These are phyloP conservation scores for Drosophila pallidifrons DNA, from an alignment of 1,140 invertebrate genomes.

Conservation along the genomic window DNA sequence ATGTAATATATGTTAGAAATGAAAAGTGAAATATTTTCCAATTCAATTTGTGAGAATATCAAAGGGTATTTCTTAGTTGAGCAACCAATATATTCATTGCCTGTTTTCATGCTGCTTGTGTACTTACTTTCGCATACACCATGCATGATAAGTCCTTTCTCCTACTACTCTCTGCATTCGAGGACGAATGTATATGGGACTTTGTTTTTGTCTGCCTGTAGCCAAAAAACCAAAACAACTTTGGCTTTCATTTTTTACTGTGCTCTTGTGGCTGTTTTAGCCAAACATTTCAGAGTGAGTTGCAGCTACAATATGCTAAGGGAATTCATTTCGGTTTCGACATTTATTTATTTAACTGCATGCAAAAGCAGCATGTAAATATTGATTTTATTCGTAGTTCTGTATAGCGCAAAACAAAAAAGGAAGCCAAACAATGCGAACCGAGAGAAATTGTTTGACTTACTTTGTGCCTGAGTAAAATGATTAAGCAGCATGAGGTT, in stretches of 20 bases:
- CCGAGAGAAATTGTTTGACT: slow-evolving; percentile 16
- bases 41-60: not conserved
- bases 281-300: slow-evolving; percentile 42
- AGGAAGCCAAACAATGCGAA: slow-evolving; percentile 23
- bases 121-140: slow-evolving; percentile 68
- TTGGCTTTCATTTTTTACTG: slow-evolving; percentile 30
- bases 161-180: slow-evolving; percentile 7
- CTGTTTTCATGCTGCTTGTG: slow-evolving; percentile 41
- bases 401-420: not conserved
- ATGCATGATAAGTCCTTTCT: slow-evolving; percentile 40
- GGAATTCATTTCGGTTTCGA: slow-evolving; percentile 52
- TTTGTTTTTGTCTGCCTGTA: slow-evolving; percentile 23
- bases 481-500: slow-evolving; percentile 33
- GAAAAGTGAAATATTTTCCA: too few species aligned
- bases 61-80: slow-evolving; percentile 2
- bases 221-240: slow-evolving; percentile 32
- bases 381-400: slow-evolving; percentile 63
- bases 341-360: slow-evolving; percentile 70
- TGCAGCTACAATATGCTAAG: slow-evolving; percentile 20
- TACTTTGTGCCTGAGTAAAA: slow-evolving; percentile 15
- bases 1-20: too few species aligned
- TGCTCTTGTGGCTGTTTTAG: slow-evolving; percentile 38
- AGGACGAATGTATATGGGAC: not conserved
- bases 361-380: slow-evolving; percentile 58
- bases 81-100: not conserved